These are phyloP conservation scores for Aphodius sticticus DNA, from an alignment of 2,888 invertebrate species.

Conservation along the genomic window DNA sequence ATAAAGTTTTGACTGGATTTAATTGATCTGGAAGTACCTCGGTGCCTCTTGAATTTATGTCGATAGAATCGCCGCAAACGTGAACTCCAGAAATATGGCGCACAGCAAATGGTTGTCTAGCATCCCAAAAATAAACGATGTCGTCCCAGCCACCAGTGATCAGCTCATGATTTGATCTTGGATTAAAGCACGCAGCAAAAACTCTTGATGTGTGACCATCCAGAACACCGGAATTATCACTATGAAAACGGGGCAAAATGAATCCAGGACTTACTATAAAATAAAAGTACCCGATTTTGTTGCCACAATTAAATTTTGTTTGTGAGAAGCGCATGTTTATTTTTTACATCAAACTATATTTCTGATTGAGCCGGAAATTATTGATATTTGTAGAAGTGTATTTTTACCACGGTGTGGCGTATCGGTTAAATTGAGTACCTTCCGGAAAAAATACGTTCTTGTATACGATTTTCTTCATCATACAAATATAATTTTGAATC, in stretches of 20 bases:
- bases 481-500: constrained; percentile 71
- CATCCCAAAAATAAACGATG: constrained; percentile 73
- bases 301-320: no score
- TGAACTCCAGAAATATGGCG: constrained; percentile 68
- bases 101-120: constrained; percentile 68
- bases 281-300: no score
- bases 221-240: constrained; percentile 44
- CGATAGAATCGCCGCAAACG: constrained; percentile 73
- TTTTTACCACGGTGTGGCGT: no score
- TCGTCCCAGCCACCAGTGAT: constrained; percentile 76
- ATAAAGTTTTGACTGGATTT: background rate
- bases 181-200: constrained; percentile 72
- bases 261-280: background rate
- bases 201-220: constrained; percentile 72
- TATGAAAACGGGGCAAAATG: background rate
- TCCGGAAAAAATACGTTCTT: constrained; percentile 68
- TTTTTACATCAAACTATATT: no score
- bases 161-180: constrained; percentile 70
- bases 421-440: constrained; percentile 57
- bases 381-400: background rate
- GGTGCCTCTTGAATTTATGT: constrained; percentile 69
- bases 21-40: constrained; percentile 59
- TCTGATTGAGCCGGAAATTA: background rate
- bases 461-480: constrained; percentile 72
- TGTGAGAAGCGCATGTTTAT: no score